These are phyloP conservation scores for Pao palembangensis DNA, from an alignment of 2,113 vertebrate genomes.

Conservation along the genomic window DNA sequence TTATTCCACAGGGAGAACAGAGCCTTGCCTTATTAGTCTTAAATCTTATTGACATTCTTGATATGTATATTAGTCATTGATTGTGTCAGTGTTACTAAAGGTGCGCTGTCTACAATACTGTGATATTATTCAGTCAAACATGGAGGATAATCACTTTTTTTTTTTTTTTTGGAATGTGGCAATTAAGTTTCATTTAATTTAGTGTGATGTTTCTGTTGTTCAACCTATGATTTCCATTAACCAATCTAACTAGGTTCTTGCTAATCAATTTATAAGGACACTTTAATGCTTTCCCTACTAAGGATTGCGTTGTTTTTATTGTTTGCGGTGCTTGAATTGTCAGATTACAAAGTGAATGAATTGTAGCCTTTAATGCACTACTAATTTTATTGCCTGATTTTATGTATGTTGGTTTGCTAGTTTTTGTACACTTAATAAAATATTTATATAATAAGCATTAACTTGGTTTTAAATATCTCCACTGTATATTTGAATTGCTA, in stretches of 20 bases:
- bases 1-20: too few relatives aligned
- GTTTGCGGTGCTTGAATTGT: neutral
- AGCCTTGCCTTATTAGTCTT: too few relatives aligned
- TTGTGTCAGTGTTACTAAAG: neutral
- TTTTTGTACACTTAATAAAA: conserved; percentile 23
- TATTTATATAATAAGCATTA: neutral
- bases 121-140: conserved; percentile 7
- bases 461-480: conserved; percentile 4
- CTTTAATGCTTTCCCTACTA: neutral
- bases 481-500: neutral
- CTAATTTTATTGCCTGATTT: neutral
- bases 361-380: neutral
- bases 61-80: neutral
- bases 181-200: neutral
- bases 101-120: neutral
- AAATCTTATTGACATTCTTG: too few relatives aligned
- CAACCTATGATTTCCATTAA: neutral
- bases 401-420: conserved; percentile 1
- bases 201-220: neutral
- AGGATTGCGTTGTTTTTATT: neutral
- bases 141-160: conserved; percentile 26
- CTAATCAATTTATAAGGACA: neutral
- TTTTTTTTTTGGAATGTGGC: neutral
- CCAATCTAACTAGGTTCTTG: neutral
- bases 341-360: neutral